These are phyloP conservation scores for Nerophis lumbriciformis DNA, from an alignment of 2,113 vertebrate species.

Conservation along the genomic window DNA sequence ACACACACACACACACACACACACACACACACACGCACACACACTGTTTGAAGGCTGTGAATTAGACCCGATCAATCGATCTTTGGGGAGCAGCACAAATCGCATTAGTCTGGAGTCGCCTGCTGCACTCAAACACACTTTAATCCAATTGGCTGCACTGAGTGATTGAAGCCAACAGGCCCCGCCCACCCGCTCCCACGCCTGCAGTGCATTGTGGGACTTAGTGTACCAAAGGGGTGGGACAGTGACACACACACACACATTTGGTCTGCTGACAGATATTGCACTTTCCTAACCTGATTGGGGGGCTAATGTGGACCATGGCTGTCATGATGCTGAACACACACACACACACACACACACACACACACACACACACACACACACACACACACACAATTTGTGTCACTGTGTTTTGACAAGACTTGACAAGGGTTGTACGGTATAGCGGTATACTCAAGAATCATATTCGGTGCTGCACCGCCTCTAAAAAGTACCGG, in stretches of 20 bases:
- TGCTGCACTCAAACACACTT: constrained; percentile 94
- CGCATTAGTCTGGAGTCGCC: constrained; percentile 99
- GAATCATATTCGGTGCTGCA: too few species aligned
- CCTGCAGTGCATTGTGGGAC: constrained; percentile 68
- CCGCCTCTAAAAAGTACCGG: too few species aligned
- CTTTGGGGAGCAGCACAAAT: constrained; percentile 96
- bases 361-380: constrained; percentile 10
- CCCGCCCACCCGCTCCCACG: constrained; percentile 17
- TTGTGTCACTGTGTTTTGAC: too few species aligned
- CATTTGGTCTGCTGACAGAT: constrained; percentile 98
- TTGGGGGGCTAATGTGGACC: constrained; percentile 85
- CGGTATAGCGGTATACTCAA: too few species aligned
- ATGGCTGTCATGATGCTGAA: constrained; percentile 83
- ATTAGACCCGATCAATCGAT: constrained; percentile 99
- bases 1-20: constrained; percentile 17
- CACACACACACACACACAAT: too few species aligned
- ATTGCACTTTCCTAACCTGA: constrained; percentile 95
- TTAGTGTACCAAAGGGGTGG: constrained; percentile 67
- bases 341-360: constrained; percentile 46
- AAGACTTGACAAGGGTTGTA: too few species aligned
- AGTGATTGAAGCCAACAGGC: constrained; percentile 93
- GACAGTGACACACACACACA: constrained; percentile 89
- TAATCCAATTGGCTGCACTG: constrained; percentile 97
- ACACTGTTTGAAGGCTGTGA: constrained; percentile 73
- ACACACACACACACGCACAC: constrained; percentile 19